Conservation (phyloP, 2,113 vertebrate species). For the Nyctereutes procyonoides region DNA sequence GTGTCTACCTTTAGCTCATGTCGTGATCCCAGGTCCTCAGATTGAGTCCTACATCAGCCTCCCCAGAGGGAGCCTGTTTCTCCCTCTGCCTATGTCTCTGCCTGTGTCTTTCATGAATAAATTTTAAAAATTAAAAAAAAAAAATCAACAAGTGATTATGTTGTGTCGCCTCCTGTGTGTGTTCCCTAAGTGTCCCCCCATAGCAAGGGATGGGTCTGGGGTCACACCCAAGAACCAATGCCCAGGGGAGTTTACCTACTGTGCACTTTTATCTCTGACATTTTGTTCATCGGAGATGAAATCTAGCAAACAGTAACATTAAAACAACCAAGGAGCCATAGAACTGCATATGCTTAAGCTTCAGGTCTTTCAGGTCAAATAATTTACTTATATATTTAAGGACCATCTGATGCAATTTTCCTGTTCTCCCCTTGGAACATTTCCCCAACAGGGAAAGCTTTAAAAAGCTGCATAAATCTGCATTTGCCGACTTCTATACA, state of each 20-base stretch:
- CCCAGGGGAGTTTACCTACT: background rate
- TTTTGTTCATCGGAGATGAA: background rate
- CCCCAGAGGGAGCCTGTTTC: no score
- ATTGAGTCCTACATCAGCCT: no score
- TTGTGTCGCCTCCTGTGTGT: background rate
- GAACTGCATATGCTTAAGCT: background rate
- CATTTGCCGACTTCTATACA: conserved; percentile 17
- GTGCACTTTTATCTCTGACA: background rate
- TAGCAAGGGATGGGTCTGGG: fast-evolving
- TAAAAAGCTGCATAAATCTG: conserved; percentile 26
- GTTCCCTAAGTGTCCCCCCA: background rate
- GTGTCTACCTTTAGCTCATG: no score
- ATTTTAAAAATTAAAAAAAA: no score
- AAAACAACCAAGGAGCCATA: background rate
- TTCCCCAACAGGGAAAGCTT: background rate
- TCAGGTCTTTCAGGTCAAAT: background rate
- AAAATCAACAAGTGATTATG: no score
- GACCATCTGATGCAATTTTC: background rate
- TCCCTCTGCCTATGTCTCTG: no score
- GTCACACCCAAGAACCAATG: background rate
- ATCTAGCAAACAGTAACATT: background rate
- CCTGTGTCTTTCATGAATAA: no score
- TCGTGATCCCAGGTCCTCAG: no score
- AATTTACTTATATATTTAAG: background rate
- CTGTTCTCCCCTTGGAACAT: background rate